Conservation (phyloP, 2,888 invertebrate species). For the Linyphia triangularis region DNA sequence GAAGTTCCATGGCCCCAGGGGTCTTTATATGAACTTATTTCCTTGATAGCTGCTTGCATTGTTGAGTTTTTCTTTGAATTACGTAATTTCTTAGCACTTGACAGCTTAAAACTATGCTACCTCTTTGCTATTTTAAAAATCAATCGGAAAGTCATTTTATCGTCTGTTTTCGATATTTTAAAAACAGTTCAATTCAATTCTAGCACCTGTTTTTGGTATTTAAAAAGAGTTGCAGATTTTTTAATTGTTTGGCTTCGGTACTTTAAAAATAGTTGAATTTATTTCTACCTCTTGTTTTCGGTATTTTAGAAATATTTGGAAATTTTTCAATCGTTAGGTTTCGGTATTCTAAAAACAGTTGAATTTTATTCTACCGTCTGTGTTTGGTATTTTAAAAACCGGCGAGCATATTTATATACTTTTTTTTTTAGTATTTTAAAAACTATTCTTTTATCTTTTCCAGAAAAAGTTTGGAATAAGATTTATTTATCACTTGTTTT, state of each 20-base stretch:
- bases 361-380: too few species aligned
- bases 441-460: too few species aligned
- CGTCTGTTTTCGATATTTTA: too few species aligned
- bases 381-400: too few species aligned
- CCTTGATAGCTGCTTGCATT: background rate
- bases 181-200: background rate
- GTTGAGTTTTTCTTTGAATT: background rate
- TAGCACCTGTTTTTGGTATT: background rate
- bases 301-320: background rate
- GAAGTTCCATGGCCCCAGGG: background rate
- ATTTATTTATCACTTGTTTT: too few species aligned
- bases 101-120: background rate
- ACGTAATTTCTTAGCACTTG: background rate
- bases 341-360: too few species aligned
- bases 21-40: background rate
- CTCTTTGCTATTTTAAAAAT: too few species aligned
- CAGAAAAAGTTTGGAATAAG: too few species aligned
- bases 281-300: background rate
- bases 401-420: too few species aligned
- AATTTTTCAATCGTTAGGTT: too few species aligned
- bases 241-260: background rate
- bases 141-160: too few species aligned
- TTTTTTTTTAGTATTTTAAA: too few species aligned
- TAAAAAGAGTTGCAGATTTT: background rate
- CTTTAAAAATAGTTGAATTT: background rate